Base-by-base conservation (phyloP, 2,797 vertebrate species). In the Rousettus madagascariensis region DNA sequence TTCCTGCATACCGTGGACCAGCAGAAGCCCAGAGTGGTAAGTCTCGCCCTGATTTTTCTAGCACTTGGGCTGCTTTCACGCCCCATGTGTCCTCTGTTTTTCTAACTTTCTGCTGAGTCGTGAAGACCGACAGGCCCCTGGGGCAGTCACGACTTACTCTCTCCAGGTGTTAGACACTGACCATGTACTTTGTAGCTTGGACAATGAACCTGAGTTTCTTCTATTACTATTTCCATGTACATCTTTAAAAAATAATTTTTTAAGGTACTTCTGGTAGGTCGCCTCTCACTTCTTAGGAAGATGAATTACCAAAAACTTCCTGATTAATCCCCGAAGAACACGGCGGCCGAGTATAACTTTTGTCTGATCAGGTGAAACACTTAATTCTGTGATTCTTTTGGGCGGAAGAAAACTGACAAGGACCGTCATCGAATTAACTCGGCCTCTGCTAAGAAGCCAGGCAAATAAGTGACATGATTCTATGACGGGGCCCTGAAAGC, bases 1-100 rank as follows among this genome's bases (percentile, higher is more conserved):
- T 98, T 99, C 94, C 98, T 99, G 86, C 99, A 98, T 95, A 99
- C 99, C 6, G 98, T 99, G 91, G 98, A 99, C 95, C 98, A 99
- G 96, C 99, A 99, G 98, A 99, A 98, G 88, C 99, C 98, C 16
- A 97, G 98, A 98, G 99, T 99, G 96, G 99, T 99, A 97, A 99
- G 99, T 99, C 51, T 83, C 24, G 1, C 9, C 72, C 8, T 11
- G 87, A 33, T 43, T 77, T 90, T 90, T 94, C 80, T 71, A 66
- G 36, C 57, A 55, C 75, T 49, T 20, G 4, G 28, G 30, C 28
- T 91, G 43, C 63, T 63, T 63, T 55, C 65, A 46, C 86, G 26
- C 46, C 13, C 9, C 0, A 0, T 24, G 59, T 63, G n/a, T n/a
- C 22, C 13, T 16, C 26, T 55, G 13, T 74, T 74, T 79, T 33